These are phyloP conservation scores for Hemichromis elongatus DNA, from an alignment of 2,113 vertebrate species.

Conservation along the genomic window DNA sequence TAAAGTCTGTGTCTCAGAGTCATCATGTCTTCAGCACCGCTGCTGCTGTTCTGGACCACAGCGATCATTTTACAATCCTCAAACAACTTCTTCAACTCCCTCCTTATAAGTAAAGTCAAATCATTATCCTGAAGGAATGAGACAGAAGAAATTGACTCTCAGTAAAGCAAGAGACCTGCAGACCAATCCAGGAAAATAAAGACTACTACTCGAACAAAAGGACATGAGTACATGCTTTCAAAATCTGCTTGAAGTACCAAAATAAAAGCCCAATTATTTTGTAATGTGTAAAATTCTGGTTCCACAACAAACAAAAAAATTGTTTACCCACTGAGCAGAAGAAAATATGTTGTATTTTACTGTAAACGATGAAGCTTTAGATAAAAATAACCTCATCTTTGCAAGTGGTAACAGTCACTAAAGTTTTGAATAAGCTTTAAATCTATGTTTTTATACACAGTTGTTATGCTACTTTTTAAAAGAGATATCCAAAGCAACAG, in stretches of 20 bases:
- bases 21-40: conserved; percentile 73
- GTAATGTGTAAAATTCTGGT: neutral
- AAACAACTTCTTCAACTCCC: conserved; percentile 70
- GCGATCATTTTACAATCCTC: conserved; percentile 81
- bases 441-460: neutral
- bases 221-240: rapidly evolving
- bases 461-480: neutral
- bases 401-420: rapidly evolving
- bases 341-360: neutral
- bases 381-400: neutral
- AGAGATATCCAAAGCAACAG: rapidly evolving
- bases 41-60: conserved; percentile 79
- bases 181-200: neutral
- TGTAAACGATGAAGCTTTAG: rapidly evolving
- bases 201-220: neutral
- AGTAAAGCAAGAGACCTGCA: neutral
- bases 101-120: conserved; percentile 63
- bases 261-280: neutral
- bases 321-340: neutral
- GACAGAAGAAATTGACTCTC: neutral
- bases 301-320: neutral
- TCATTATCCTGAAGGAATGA: conserved; percentile 66
- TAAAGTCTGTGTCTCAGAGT: conserved; percentile 72
- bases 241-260: neutral
- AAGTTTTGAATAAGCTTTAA: neutral